These are phyloP conservation scores for Lasioglossum villosulum DNA, from an alignment of 2,888 invertebrate genomes.

Conservation along the genomic window DNA sequence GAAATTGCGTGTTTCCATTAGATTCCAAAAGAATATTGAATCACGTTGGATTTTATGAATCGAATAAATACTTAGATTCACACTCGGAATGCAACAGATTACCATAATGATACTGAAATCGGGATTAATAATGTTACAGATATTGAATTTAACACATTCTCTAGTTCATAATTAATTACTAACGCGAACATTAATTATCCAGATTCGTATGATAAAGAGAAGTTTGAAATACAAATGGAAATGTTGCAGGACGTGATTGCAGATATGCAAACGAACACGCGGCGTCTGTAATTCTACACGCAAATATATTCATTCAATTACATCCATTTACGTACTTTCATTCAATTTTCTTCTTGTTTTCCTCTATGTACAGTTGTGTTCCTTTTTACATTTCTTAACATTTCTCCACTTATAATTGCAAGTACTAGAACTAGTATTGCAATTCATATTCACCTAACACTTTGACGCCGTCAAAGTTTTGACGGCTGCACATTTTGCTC, in stretches of 20 bases:
- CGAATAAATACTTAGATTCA: neutral
- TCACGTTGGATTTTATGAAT: neutral
- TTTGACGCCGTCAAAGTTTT: too few species aligned
- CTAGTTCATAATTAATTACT: constrained; percentile 29
- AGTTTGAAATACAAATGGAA: constrained; percentile 55
- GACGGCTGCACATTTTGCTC: too few species aligned
- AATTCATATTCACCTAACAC: neutral
- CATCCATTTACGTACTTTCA: constrained; percentile 36
- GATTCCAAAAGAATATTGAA: too few species aligned
- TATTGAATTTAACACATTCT: constrained; percentile 13
- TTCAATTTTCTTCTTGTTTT: constrained; percentile 23
- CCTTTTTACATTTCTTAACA: neutral
- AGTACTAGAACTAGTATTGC: neutral
- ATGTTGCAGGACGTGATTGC: constrained; percentile 39
- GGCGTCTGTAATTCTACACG: constrained; percentile 41
- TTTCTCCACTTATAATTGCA: neutral
- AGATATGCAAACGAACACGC: constrained; percentile 52
- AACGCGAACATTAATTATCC: constrained; percentile 38
- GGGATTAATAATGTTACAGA: neutral
- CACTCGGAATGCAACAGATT: neutral
- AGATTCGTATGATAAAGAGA: constrained; percentile 31
- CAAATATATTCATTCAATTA: constrained; percentile 61
- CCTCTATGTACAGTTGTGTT: neutral
- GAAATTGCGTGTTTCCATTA: neutral
- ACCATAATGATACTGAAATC: neutral